These are phyloP conservation scores for Thalpophila matura DNA, from an alignment of 2,888 invertebrate genomes.

Conservation along the genomic window DNA sequence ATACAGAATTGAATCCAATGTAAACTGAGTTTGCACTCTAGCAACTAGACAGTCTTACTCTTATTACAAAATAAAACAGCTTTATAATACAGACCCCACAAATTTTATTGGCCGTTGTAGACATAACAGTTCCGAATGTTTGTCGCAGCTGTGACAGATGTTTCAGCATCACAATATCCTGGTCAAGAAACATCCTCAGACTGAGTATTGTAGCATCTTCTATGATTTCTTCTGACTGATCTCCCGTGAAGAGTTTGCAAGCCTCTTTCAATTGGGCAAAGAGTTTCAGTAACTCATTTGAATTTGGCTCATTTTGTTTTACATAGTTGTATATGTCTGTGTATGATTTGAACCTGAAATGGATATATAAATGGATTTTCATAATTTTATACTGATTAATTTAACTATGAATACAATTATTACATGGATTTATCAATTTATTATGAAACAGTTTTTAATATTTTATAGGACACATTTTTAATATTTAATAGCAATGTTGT, in stretches of 20 bases:
- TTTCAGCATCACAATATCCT: slow-evolving; percentile 90
- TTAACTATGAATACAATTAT: no score
- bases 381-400: no score
- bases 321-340: slow-evolving; percentile 86
- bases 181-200: slow-evolving; percentile 91
- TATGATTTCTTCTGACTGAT: slow-evolving; percentile 90
- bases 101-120: slow-evolving; percentile 89
- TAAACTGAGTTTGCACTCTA: no score
- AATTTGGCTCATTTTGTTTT: slow-evolving; percentile 76
- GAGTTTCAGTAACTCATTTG: slow-evolving; percentile 77
- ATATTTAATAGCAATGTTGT: no score
- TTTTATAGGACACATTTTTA: no score
- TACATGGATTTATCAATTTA: no score
- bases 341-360: slow-evolving; percentile 86
- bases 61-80: neutral
- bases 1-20: no score
- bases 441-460: no score
- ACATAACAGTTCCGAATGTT: slow-evolving; percentile 91
- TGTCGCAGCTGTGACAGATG: slow-evolving; percentile 90
- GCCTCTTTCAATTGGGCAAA: slow-evolving; percentile 76
- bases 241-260: slow-evolving; percentile 86
- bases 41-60: no score
- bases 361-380: no score
- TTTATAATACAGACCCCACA: slow-evolving; percentile 83
- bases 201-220: slow-evolving; percentile 92